Conservation (phyloP, 1,140 invertebrate genomes). For the Gryon sp. region DNA sequence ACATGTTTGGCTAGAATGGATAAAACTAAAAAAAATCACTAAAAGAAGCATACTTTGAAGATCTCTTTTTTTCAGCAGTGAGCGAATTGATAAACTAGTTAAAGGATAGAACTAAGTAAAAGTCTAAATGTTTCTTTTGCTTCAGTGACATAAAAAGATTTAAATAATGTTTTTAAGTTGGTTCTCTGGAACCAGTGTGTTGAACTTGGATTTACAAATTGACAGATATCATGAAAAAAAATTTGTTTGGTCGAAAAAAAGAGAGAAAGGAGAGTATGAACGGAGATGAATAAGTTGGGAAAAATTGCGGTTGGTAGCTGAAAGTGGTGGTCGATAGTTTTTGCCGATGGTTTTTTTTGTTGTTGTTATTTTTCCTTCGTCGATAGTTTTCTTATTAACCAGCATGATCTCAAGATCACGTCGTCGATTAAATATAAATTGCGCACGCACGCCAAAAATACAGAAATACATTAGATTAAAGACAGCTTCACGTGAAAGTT, state of each 20-base stretch:
- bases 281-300: slow-evolving; percentile 38
- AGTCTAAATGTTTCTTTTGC: too few relatives aligned
- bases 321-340: slow-evolving; percentile 60
- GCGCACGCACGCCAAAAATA: slow-evolving; percentile 17
- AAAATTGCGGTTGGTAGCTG: slow-evolving; percentile 63
- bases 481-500: background rate
- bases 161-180: too few relatives aligned
- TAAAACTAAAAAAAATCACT: too few relatives aligned
- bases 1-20: too few relatives aligned
- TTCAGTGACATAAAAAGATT: too few relatives aligned
- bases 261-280: slow-evolving; percentile 17
- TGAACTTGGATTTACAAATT: too few relatives aligned
- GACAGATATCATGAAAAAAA: slow-evolving; percentile 30
- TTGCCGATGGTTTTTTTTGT: slow-evolving; percentile 6
- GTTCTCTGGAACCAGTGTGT: too few relatives aligned
- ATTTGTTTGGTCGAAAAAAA: slow-evolving; percentile 6
- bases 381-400: background rate
- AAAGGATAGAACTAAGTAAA: too few relatives aligned
- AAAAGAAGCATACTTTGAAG: too few relatives aligned
- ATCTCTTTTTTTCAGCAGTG: too few relatives aligned
- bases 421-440: slow-evolving; percentile 5
- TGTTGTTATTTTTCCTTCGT: slow-evolving; percentile 8
- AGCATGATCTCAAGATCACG: slow-evolving; percentile 6
- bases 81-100: too few relatives aligned
- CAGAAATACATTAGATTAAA: slow-evolving; percentile 8